Evolutionary conservation across 2,797 vertebrate genomes (phyloP), one percentile per base, ranked within the genome.

Genomic region (Parotocinclus haroldoi): DNA sequence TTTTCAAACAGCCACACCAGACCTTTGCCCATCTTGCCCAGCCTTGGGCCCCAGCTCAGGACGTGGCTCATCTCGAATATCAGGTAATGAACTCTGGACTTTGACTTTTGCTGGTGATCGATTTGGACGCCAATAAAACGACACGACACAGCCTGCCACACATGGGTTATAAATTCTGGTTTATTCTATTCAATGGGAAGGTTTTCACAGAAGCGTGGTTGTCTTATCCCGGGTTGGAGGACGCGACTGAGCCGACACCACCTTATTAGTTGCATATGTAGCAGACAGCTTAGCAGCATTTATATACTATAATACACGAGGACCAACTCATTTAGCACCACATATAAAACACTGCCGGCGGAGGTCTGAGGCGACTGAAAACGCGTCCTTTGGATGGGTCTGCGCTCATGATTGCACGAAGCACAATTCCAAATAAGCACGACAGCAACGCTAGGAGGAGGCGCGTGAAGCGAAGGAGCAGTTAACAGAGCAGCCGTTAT

Each of bases 231-330:
- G 61, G 67, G 37, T n/a, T 66, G 17, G 67, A 27, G 58, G 45
- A 66, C 53, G 56, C 44, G 27, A 69, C 61, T 73, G 48, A 66
- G 58, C 58, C 58, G 14, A 19, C 72, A 75, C 56, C 72, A 72
- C 56, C 63, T 52, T 62, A 57, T 58, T 73, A 74, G 64, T 66
- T 74, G 73, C 63, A 74, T 72, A 71, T 73, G 69, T 70, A 69
- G 63, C 52, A 63, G 78, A 85, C 80, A 80, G 82, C 82, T 37
- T 81, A 76, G 78, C 77, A 85, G 84, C 78, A 75, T 59, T 71
- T 76, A 74, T 80, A 84, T 74, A 77, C 75, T 72, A 74, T 74
- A 73, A 76, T 81, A 71, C 65, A 71, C 54, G 40, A 54, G 48
- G 58, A 60, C 48, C 71, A 57, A 65, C 54, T 27, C 8, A 68